A percentile compares a stretch with the other conserved stretches of the same genome.
Conservation (phyloP, 1,140 invertebrate genomes). For the Ceratoteleas bidentatus region DNA sequence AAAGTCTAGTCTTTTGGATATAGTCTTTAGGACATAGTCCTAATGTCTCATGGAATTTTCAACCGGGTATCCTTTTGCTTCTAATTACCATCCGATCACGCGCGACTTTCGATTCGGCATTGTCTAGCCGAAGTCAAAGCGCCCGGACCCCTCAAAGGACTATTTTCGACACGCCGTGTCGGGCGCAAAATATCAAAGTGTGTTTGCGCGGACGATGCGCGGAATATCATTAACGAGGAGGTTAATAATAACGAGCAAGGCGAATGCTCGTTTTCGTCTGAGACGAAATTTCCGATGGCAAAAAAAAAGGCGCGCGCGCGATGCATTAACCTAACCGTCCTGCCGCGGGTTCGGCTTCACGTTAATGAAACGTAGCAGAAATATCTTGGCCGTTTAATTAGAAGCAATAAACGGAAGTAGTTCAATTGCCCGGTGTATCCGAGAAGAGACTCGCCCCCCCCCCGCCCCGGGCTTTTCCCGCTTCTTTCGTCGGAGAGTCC, state of each 20-base stretch:
- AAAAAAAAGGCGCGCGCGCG: conserved; percentile 33
- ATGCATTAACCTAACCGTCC: conserved; percentile 70
- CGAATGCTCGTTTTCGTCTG: conserved; percentile 35
- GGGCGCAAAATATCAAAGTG: conserved; percentile 49
- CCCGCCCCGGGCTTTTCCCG: conserved; percentile 43
- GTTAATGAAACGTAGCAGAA: conserved; percentile 80
- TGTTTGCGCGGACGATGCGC: conserved; percentile 20
- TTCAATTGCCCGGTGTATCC: conserved; percentile 78
- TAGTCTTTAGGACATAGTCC: too few species aligned
- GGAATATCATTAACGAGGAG: conserved; percentile 43
- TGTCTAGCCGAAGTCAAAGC: neutral
- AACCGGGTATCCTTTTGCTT: neutral
- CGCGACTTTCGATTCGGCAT: neutral
- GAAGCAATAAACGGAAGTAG: conserved; percentile 80
- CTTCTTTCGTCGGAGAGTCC: conserved; percentile 2
- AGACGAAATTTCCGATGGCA: conserved; percentile 53
- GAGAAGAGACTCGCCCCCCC: conserved; percentile 66
- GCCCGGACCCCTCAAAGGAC: conserved; percentile 10
- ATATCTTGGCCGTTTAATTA: conserved; percentile 81
- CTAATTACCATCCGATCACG: too few species aligned
- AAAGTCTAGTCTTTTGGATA: too few species aligned
- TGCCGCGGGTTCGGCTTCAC: conserved; percentile 69
- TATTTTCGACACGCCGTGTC: conserved; percentile 24
- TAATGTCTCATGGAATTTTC: too few species aligned
- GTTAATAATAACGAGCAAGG: conserved; percentile 58